Evolutionary conservation across 2,888 invertebrate genomes (phyloP).

Genomic region (Tenthredo mesomela): DNA sequence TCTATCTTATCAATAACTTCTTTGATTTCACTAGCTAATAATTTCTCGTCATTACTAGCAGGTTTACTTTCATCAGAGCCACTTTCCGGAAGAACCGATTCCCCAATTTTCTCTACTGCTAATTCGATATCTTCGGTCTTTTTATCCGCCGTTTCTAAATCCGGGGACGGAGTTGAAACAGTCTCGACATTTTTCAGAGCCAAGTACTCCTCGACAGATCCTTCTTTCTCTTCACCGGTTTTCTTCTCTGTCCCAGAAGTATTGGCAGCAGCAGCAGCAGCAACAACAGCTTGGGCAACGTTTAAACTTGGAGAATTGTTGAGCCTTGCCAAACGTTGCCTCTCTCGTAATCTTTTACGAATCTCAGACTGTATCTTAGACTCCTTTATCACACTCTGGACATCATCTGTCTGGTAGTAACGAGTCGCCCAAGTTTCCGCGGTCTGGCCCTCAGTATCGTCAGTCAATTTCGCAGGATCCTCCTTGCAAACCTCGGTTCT

Average conservation of each 20-base stretch:
- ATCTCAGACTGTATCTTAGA: constrained; percentile 77
- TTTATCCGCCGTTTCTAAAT: neutral
- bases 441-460: neutral
- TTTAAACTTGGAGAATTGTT: constrained; percentile 67
- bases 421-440: constrained; percentile 75
- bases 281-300: neutral
- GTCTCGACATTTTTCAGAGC: constrained; percentile 68
- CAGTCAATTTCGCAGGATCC: neutral
- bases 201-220: constrained; percentile 75
- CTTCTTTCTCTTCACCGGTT: constrained; percentile 58
- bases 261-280: constrained; percentile 16
- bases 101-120: neutral
- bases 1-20: neutral
- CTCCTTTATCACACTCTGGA: constrained; percentile 75
- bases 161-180: neutral
- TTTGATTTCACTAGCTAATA: neutral
- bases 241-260: constrained; percentile 53
- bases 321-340: constrained; percentile 72
- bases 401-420: constrained; percentile 76
- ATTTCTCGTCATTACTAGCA: neutral
- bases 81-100: neutral
- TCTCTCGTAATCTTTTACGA: constrained; percentile 74
- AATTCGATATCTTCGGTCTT: neutral
- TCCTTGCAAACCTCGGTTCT: neutral
- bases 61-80: neutral